phyloP scores from a whole-genome alignment of 1,140 invertebrate genomes.

The Chrysoperla carnea region DNA sequence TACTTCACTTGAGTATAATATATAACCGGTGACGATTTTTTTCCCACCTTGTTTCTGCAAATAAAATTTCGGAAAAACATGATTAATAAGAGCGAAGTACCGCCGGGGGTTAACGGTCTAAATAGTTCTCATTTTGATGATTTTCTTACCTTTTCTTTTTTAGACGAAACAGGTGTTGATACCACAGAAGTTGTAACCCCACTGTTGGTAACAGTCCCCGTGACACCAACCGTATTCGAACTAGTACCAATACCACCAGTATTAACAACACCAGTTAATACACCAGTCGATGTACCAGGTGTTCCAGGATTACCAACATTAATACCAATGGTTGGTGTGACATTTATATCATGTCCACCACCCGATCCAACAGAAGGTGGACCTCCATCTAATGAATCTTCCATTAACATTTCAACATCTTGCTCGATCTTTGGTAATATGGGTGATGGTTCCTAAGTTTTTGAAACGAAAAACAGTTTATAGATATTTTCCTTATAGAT shows the following conservation, averaged over 20 bases:
- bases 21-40: constrained; percentile 93
- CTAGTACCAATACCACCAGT: background rate
- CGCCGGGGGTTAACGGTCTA: background rate
- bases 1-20: constrained; percentile 94
- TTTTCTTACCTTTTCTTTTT: too few relatives aligned
- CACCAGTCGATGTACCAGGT: constrained; percentile 23
- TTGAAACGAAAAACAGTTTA: background rate
- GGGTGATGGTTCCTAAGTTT: constrained; percentile 27
- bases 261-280: constrained; percentile 4
- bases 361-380: constrained; percentile 54
- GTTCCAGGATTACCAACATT: constrained; percentile 10
- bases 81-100: background rate
- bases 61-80: constrained; percentile 1
- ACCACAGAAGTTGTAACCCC: too few relatives aligned
- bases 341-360: constrained; percentile 25
- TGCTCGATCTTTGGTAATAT: constrained; percentile 32
- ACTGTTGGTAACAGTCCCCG: too few relatives aligned
- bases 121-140: background rate
- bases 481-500: too few relatives aligned
- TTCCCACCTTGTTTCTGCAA: constrained; percentile 53
- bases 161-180: too few relatives aligned
- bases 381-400: constrained; percentile 52
- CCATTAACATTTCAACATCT: constrained; percentile 38
- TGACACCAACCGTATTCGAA: background rate
- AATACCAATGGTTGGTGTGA: constrained; percentile 14